Evolutionary conservation across 2,888 invertebrate genomes (phyloP), one percentile per base, ranked within the genome.

Genomic region (Pyrocoelia pectoralis): DNA sequence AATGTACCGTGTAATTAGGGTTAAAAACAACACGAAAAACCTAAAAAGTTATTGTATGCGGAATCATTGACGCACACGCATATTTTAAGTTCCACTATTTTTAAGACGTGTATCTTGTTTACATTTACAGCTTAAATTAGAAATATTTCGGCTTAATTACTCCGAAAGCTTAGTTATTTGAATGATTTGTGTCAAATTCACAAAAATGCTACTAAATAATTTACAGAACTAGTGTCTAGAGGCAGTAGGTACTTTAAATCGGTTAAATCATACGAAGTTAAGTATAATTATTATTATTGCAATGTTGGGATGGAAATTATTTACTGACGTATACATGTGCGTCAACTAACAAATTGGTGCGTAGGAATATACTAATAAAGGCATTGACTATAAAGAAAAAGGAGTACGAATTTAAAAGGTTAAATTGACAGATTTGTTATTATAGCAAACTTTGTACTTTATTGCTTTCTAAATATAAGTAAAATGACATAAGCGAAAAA

Each of bases 301-400:
- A 58, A 15, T 51, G 43, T 52, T 58, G 51, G 49, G 50, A 58
- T 51, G 51, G 41, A 40, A 58, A 43, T 58, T 51, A 58, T 51
- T 50, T 41, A 58, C 43, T 58, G 57, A 58, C 57, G 57, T 52
- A 58, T 58, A 9, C 17, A 18, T 43, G 50, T 58, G 51, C 57
- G 57, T 58, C 57, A 58, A 58, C 51, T 17, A 24, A 51, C 51
- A 58, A 56, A 56, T 40, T 51, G 48, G 50, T 49, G 50, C 51
- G 51, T 58, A 52, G 51, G 50, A 48, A 13, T 56, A 46, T 19
- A 49, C 38, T 56, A 56, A 56, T 56, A 56, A 56, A 49, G 56
- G n/a, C 46, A 46, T 14, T 46, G 33, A 46, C 17, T 17, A 46
- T 17, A 17, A 8, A 46, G 46, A 10, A 46, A 17, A 17, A 46